Conservation (phyloP, 2,113 vertebrate genomes). For the Laticauda laticaudata region DNA sequence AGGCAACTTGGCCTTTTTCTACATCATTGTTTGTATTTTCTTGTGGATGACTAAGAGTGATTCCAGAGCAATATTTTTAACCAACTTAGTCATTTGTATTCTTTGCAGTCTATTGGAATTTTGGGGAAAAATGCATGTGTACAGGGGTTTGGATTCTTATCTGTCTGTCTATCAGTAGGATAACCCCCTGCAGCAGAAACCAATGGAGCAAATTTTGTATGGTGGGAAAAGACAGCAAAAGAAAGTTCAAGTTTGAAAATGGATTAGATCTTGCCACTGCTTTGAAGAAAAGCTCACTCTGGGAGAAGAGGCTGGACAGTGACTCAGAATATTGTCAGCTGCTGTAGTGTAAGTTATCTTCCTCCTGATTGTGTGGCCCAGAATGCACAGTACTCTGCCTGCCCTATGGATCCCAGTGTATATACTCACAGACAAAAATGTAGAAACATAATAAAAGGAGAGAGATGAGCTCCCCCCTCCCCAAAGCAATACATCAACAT, state of each 20-base stretch:
- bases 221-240: background rate
- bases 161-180: background rate
- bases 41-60: background rate
- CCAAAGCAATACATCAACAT: background rate
- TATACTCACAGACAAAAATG: background rate
- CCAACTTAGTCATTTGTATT: background rate
- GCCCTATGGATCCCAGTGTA: background rate
- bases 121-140: background rate
- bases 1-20: background rate
- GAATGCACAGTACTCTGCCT: background rate
- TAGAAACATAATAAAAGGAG: background rate
- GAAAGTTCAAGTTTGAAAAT: background rate
- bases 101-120: background rate
- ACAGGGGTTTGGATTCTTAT: background rate
- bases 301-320: background rate
- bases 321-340: background rate
- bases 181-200: background rate
- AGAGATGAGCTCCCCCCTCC: background rate
- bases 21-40: background rate
- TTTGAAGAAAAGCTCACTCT: background rate
- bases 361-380: background rate
- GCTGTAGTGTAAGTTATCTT: background rate
- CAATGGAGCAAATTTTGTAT: background rate
- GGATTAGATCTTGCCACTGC: background rate
- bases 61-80: background rate